These are phyloP conservation scores for Chloroceryle amazona DNA, from an alignment of 2,797 vertebrate species.

Conservation along the genomic window DNA sequence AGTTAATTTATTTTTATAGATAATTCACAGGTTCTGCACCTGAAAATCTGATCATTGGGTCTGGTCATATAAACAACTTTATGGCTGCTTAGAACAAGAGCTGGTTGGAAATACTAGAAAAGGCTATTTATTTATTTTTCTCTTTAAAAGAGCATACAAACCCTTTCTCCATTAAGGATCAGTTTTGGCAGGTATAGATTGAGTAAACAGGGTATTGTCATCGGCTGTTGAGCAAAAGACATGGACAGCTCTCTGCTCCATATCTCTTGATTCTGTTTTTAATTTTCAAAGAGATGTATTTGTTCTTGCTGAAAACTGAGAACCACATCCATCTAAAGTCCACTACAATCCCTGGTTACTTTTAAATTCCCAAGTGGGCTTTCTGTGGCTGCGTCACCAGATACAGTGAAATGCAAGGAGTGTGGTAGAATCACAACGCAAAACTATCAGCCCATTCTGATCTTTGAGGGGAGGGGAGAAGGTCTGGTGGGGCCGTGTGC, in stretches of 20 bases:
- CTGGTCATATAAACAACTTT: background rate
- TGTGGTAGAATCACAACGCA: fast-evolving
- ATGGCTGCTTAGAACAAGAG: background rate
- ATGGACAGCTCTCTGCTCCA: background rate
- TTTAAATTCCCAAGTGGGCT: background rate
- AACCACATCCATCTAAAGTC: background rate
- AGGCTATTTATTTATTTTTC: background rate
- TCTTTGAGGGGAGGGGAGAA: background rate
- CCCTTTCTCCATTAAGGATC: background rate
- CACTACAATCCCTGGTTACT: background rate
- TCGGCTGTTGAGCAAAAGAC: background rate
- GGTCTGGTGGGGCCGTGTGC: background rate
- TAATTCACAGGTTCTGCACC: background rate
- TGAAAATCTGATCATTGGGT: background rate
- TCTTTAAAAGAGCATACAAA: background rate
- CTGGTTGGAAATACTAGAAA: background rate
- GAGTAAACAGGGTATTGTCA: background rate
- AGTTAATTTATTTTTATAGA: background rate
- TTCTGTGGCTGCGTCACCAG: background rate
- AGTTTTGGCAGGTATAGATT: background rate
- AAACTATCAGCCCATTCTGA: background rate
- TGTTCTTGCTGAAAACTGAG: background rate
- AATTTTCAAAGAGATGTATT: background rate
- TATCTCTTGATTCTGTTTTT: background rate
- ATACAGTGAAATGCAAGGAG: background rate